phyloP scores from a whole-genome alignment of 2,113 vertebrate species.

The Erinaceus europaeus region DNA sequence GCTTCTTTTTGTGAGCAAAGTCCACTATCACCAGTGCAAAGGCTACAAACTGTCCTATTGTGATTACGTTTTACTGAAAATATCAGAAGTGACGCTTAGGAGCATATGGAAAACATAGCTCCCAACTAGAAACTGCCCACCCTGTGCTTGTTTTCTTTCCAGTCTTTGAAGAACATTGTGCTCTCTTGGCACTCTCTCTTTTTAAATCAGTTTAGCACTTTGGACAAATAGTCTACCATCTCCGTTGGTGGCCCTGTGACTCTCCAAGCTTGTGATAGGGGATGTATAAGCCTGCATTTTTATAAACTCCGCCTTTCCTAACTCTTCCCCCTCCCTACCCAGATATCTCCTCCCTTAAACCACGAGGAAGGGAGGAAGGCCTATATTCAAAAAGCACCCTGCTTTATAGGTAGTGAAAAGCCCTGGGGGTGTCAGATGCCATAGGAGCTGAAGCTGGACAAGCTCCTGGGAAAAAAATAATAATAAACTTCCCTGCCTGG shows the following conservation, averaged over 20 bases:
- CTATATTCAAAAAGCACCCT: background rate
- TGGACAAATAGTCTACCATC: constrained; percentile 45
- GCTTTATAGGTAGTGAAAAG: constrained; percentile 30
- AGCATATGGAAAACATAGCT: background rate
- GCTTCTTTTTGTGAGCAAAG: background rate
- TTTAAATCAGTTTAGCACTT: constrained; percentile 18
- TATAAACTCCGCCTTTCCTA: background rate
- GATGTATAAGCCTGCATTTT: constrained; percentile 28
- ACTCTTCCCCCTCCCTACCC: background rate
- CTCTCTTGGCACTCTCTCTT: constrained; percentile 37
- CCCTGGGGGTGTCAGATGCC: background rate
- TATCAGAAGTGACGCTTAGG: constrained; percentile 27
- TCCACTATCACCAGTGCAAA: background rate
- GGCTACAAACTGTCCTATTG: background rate
- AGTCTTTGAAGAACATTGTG: constrained; percentile 22
- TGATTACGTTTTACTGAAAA: constrained; percentile 12
- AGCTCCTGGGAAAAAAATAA: constrained; percentile 38
- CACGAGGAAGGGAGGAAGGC: constrained; percentile 30
- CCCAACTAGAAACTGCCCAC: constrained; percentile 12
- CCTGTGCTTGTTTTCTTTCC: constrained; percentile 19
- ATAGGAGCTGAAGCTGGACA: constrained; percentile 27
- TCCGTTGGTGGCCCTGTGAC: constrained; percentile 56
- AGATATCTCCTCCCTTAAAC: constrained; percentile 16
- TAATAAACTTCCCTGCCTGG: background rate
- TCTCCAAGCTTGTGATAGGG: background rate